Evolutionary conservation across 2,797 vertebrate genomes (phyloP), one percentile per base, ranked within the genome.

Genomic region (Distichodus sexfasciatus): DNA sequence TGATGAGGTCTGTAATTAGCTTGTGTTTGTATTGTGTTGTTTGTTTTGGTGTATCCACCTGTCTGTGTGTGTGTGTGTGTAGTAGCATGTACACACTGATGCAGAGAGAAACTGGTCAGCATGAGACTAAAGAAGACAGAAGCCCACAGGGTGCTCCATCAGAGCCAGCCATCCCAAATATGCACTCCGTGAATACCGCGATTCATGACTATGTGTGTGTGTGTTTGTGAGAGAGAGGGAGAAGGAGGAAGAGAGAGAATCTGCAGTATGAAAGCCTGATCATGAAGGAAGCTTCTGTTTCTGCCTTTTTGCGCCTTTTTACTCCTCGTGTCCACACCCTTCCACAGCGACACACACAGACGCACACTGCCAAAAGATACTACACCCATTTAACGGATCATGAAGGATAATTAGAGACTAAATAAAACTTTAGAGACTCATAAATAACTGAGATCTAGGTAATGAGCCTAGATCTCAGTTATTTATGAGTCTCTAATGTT

Each of bases 231-330:
- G 55, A 6, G 33, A 38, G 33, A 36, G 33, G 9, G 3, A 14
- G 41, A 35, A 31, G 36, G 17, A 11, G 38, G 24, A 53, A 36
- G 17, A 23, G 21, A 14, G 59, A 12, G 9, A 26, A 44, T 2
- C 26, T 41, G 24, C 24, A 69, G 43, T n/a, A 33, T 46, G 6
- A 55, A 36, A 71, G 64, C 46, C 17, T 44, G 3, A 55, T 66
- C 78, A 86, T 91, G 83, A 91, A 91, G 83, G 84, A 77, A 17
- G 43, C 75, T 85, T 86, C 85, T 91, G 89, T 91, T 89, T 84
- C 9, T 23, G 61, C 24, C 54, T 10, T 3, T 28, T 40, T 15
- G 38, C 46, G 50, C 28, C 26, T 63, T 40, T 15, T 5, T 46
- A 40, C 46, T 70, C 29, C 47, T 33, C 60, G 29, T 66, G 33